A percentile compares a stretch with the other conserved stretches of the same genome.
Conservation (phyloP, 2,888 invertebrate genomes). For the Andrena dorsata region DNA sequence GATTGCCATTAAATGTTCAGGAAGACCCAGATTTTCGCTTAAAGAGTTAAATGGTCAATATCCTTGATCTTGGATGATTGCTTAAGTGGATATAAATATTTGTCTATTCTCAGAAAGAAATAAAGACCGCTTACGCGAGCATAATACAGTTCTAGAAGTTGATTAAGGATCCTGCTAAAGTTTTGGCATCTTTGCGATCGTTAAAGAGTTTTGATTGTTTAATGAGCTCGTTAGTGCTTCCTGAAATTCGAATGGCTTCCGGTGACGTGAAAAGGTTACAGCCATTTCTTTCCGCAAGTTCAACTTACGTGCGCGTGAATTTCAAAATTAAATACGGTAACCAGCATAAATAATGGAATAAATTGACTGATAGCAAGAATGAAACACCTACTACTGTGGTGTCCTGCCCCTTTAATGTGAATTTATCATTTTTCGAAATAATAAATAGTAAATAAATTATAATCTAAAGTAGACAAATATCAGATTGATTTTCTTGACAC, state of each 20-base stretch:
- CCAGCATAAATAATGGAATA: background rate
- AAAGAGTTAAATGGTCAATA: no score
- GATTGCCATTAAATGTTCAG: no score
- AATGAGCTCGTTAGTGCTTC: slow-evolving; percentile 60
- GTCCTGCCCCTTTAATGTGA: background rate
- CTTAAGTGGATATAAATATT: slow-evolving; percentile 10
- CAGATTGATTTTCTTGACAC: no score
- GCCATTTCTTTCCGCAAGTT: slow-evolving; percentile 8
- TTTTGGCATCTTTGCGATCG: slow-evolving; percentile 50
- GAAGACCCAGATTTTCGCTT: no score
- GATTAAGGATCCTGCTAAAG: slow-evolving; percentile 46
- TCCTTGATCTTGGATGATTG: background rate
- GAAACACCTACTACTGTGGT: background rate
- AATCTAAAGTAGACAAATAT: background rate
- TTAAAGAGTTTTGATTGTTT: slow-evolving; percentile 59
- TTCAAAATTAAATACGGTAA: background rate
- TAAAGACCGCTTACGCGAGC: slow-evolving; percentile 6
- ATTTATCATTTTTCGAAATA: background rate
- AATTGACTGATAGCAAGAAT: background rate
- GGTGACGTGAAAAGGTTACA: slow-evolving; percentile 32
- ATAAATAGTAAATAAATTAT: background rate
- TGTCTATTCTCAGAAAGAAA: slow-evolving; percentile 6
- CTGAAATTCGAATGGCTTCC: slow-evolving; percentile 45
- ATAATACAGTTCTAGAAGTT: slow-evolving; percentile 48
- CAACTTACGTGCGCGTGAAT: background rate